phyloP scores from a whole-genome alignment of 1,140 invertebrate species.

The Heterodera carotae region DNA sequence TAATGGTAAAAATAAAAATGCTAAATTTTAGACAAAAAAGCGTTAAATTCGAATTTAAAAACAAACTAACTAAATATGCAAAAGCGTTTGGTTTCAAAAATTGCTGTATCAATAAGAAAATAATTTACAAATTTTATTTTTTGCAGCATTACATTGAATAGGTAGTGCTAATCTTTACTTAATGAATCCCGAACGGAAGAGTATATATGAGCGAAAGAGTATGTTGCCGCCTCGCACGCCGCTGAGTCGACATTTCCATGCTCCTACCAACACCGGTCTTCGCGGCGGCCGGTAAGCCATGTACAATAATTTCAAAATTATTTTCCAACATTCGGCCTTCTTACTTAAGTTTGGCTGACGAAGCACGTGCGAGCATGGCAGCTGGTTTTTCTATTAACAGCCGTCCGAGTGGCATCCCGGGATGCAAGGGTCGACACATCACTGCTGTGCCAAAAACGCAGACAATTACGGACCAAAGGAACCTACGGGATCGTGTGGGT shows the following conservation, averaged over 20 bases:
- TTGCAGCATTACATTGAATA: too few relatives aligned
- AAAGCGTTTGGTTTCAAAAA: too few relatives aligned
- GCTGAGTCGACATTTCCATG: not conserved
- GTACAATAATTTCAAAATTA: not conserved
- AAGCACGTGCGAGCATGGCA: conserved; percentile 3
- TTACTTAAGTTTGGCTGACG: not conserved
- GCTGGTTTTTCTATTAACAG: not conserved
- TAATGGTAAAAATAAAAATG: too few relatives aligned
- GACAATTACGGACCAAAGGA: not conserved
- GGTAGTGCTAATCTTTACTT: too few relatives aligned
- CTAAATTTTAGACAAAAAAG: too few relatives aligned
- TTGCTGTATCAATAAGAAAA: too few relatives aligned
- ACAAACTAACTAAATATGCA: too few relatives aligned
- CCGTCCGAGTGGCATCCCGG: conserved; percentile 23
- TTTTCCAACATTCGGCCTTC: not conserved
- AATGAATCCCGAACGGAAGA: not conserved
- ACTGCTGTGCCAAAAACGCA: not conserved
- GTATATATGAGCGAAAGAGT: not conserved
- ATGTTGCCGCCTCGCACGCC: not conserved
- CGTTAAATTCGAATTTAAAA: too few relatives aligned
- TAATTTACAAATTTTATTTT: too few relatives aligned
- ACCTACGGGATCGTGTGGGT: conserved; percentile 14
- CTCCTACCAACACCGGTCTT: not conserved
- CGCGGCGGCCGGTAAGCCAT: not conserved
- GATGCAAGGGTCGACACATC: not conserved